phyloP scores from a whole-genome alignment of 2,888 invertebrate genomes.

The Leptodirus hochenwartii region DNA sequence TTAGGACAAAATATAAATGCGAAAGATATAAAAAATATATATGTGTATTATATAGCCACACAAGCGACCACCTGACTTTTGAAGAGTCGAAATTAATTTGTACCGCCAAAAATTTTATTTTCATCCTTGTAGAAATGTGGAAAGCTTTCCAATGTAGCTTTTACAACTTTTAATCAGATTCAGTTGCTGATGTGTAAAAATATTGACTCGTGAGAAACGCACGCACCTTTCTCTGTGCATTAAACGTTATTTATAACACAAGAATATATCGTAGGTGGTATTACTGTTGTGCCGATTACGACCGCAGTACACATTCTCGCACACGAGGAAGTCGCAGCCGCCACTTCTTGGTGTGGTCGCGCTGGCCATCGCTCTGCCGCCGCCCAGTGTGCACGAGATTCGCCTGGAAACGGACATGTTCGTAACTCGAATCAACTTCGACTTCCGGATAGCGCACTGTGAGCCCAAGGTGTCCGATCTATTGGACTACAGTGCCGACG shows the following conservation, averaged over 20 bases:
- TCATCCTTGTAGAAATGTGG: background rate
- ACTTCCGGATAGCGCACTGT: slow-evolving; percentile 92
- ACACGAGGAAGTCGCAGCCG: slow-evolving; percentile 73
- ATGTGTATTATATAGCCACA: no score
- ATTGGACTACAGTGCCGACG: slow-evolving; percentile 84
- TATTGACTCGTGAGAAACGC: no score
- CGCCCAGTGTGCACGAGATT: slow-evolving; percentile 93
- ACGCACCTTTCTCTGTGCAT: no score
- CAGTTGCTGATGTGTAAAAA: no score
- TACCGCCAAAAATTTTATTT: no score
- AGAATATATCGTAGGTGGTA: slow-evolving; percentile 86
- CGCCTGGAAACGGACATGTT: slow-evolving; percentile 91
- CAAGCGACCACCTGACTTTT: no score
- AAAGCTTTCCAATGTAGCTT: background rate
- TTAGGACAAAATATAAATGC: no score
- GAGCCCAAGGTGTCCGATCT: slow-evolving; percentile 92
- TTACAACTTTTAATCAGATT: no score
- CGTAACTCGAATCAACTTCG: slow-evolving; percentile 88
- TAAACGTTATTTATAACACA: no score
- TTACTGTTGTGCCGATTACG: slow-evolving; percentile 79
- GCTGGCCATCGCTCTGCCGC: slow-evolving; percentile 87
- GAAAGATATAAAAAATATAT: no score
- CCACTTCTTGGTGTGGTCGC: slow-evolving; percentile 87
- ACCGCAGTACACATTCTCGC: slow-evolving; percentile 84
- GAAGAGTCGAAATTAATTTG: no score